Percentiles rank a stretch among this genome's conserved stretches.
Conservation (phyloP, 1,140 invertebrate species). For the Sweltsa coloradensis region DNA sequence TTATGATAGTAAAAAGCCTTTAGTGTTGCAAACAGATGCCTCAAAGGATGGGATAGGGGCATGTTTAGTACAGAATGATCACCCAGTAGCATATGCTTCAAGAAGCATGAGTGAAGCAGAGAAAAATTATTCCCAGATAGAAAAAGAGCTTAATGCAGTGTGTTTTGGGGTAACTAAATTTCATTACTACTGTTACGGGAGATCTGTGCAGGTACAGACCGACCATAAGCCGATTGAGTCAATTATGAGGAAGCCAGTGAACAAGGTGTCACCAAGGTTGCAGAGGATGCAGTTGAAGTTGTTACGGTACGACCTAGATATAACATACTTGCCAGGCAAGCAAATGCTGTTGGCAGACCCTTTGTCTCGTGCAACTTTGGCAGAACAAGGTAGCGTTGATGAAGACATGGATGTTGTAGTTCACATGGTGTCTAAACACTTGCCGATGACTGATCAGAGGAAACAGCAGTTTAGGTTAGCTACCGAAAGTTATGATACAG, state of each 20-base stretch:
- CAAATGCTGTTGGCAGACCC: background rate
- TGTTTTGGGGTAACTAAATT: constrained; percentile 17
- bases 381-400: background rate
- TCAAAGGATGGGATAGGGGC: no score
- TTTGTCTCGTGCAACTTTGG: background rate
- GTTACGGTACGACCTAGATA: background rate
- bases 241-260: constrained; percentile 28
- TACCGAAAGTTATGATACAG: no score
- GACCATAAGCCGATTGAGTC: constrained; percentile 20
- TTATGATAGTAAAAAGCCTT: no score
- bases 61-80: no score
- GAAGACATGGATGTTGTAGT: background rate
- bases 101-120: constrained; percentile 20
- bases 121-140: constrained; percentile 21
- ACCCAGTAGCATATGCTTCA: no score
- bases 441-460: background rate
- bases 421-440: constrained; percentile 1
- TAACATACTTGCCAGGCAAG: constrained; percentile 1
- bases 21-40: no score
- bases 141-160: constrained; percentile 21
- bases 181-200: constrained; percentile 20
- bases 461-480: background rate
- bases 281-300: background rate
- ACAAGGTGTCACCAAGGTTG: no score
- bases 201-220: constrained; percentile 14